Base-by-base conservation (phyloP, 2,888 invertebrate genomes). In the Ormia ochracea region DNA sequence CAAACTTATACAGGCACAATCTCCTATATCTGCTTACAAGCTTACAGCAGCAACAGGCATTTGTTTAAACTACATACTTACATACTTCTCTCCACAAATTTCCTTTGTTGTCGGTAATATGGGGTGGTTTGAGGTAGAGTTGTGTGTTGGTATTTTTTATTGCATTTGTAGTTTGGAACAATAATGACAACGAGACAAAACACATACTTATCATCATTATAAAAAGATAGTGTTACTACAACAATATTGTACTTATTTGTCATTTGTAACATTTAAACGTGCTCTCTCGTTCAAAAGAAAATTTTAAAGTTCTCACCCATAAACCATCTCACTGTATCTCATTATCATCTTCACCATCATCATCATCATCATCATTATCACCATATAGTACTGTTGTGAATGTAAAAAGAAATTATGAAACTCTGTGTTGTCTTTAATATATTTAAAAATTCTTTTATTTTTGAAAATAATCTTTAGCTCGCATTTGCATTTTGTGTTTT, bases 191-290 rank as follows among this genome's bases (percentile, higher is more conserved):
- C 28, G 28, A 14, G n/a, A 3, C 23, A 5, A 28, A 19, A 7
- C 2, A 7, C 52, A n/a, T 56, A 48, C 48, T 73, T 31, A 63
- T 66, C 70, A 48, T 9, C 28, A 48, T 56, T 65, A 74, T 48
- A 14, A 48, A 31, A 33, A 73, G 50, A 38, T 48, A 61, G 75
- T 79, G 69, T 72, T 79, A 50, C 59, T 75, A 14, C 61, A 61
- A 56, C 61, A 76, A 54, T 54, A 76, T 69, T 61, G 56, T 72
- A 68, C 70, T 80, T 76, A 68, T 80, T 80, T 80, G 76, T 72
- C 66, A 66, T 48, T 76, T 69, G 69, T 69, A 61, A 61, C 54
- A 45, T 54, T 54, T 36, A 48, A 48, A 63, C 38, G 69, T 69
- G 61, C 36, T 45, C 48, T 59, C 68, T 65, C 73, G 31, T 48